Evolutionary conservation across 2,113 vertebrate genomes (phyloP).

Genomic region (Aleadryas rufinucha): DNA sequence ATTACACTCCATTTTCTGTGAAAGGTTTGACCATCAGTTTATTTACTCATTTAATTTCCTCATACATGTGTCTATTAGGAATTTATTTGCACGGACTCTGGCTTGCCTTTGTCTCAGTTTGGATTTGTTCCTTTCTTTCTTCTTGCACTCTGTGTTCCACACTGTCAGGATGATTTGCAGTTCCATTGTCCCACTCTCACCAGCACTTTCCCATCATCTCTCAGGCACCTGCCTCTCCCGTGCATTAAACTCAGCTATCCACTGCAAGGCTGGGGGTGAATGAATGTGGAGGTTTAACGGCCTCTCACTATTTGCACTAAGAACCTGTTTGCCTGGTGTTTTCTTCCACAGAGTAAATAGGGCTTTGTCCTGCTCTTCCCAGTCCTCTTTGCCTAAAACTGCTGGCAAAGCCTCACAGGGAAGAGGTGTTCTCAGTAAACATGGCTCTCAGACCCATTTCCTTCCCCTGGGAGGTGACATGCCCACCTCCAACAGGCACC

Average conservation of each 20-base stretch:
- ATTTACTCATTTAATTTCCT: neutral
- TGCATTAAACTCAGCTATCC: neutral
- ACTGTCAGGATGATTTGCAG: neutral
- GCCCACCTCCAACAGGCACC: neutral
- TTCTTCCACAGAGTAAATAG: neutral
- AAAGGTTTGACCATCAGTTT: neutral
- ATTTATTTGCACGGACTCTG: neutral
- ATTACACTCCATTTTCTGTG: neutral
- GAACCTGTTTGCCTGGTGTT: neutral
- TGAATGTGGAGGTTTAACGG: fast-evolving
- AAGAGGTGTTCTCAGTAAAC: neutral
- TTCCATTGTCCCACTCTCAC: neutral
- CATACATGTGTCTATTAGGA: neutral
- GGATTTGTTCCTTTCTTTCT: neutral
- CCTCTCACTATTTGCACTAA: neutral
- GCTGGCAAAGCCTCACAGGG: neutral
- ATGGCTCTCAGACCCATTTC: neutral
- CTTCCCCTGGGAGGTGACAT: neutral
- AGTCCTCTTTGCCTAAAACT: neutral
- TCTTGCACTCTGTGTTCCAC: neutral
- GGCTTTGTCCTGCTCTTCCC: neutral
- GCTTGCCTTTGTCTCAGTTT: fast-evolving
- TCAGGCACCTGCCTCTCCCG: fast-evolving
- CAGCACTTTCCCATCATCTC: neutral
- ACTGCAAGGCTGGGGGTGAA: neutral